A percentile compares a stretch with the other conserved stretches of the same genome.
Conservation (phyloP, 2,888 invertebrate genomes). For the Cephonodes hylas region DNA sequence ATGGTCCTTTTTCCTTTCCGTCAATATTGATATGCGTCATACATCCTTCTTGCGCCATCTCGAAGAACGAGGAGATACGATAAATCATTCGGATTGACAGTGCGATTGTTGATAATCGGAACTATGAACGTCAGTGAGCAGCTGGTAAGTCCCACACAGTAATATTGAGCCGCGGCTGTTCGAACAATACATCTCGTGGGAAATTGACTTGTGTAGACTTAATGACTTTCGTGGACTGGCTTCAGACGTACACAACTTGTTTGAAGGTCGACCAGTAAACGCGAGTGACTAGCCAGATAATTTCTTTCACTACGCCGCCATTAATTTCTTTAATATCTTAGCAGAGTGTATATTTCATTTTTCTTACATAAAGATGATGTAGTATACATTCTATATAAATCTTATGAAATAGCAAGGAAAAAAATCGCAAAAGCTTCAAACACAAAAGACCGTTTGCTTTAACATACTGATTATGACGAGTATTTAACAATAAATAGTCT, state of each 20-base stretch:
- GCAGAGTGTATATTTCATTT: neutral
- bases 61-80: neutral
- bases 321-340: neutral
- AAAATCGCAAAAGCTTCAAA: too few species aligned
- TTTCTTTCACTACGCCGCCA: neutral
- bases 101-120: neutral
- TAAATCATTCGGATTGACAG: neutral
- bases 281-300: neutral
- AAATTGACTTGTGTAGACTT: constrained; percentile 24
- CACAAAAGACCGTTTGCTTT: too few species aligned
- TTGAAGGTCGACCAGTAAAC: neutral
- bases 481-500: too few species aligned
- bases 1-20: too few species aligned
- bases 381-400: too few species aligned
- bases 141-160: constrained; percentile 25
- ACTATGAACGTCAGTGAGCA: constrained; percentile 8
- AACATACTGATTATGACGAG: too few species aligned
- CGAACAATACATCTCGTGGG: constrained; percentile 24
- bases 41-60: too few species aligned
- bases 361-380: too few species aligned
- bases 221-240: neutral
- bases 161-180: constrained; percentile 10
- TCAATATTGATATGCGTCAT: neutral
- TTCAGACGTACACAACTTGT: neutral
- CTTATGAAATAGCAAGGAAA: too few species aligned